These are phyloP conservation scores for Propithecus coquereli DNA, from an alignment of 2,113 vertebrate genomes.

Conservation along the genomic window DNA sequence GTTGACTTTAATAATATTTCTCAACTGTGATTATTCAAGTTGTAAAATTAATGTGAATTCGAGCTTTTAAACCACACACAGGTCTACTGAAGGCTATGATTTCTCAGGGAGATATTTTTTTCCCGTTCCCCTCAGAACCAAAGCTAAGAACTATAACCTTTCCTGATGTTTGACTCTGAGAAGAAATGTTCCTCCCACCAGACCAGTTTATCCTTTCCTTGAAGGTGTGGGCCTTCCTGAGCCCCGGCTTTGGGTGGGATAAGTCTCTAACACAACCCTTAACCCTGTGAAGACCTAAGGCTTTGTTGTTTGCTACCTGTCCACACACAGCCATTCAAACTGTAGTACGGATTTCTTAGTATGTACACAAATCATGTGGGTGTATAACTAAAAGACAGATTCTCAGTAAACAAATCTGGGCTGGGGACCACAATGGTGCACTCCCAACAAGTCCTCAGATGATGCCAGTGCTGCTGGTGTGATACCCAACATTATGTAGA, in stretches of 20 bases:
- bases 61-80: background rate
- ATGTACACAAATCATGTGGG: background rate
- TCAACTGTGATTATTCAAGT: background rate
- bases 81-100: background rate
- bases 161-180: background rate
- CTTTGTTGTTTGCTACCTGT: background rate
- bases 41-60: background rate
- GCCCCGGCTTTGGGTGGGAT: background rate
- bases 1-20: background rate
- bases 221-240: background rate
- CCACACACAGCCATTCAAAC: background rate
- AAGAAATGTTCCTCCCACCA: background rate
- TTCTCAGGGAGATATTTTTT: background rate
- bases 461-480: background rate
- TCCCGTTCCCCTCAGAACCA: background rate
- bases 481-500: background rate
- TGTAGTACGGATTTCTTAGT: background rate
- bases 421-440: background rate
- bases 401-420: background rate
- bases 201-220: background rate
- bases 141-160: background rate
- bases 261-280: background rate
- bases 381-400: background rate
- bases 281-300: background rate
- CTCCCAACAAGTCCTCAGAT: background rate